These are phyloP conservation scores for Portunus trituberculatus DNA, from an alignment of 1,140 invertebrate species.

Conservation along the genomic window DNA sequence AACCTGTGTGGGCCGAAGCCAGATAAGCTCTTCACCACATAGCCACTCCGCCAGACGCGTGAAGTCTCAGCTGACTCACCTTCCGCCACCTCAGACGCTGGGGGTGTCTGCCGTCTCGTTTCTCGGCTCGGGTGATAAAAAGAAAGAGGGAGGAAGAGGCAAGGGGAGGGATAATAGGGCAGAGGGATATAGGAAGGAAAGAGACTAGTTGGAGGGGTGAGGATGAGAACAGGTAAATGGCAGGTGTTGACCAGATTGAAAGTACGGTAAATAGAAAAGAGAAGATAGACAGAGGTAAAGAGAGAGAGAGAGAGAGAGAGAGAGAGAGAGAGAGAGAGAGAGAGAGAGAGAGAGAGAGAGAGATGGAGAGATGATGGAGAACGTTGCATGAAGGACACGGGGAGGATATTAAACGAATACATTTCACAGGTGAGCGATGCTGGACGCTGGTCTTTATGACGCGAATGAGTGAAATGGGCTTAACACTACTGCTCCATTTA, in stretches of 20 bases:
- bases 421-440: constrained; percentile 11
- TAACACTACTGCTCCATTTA: constrained; percentile 22
- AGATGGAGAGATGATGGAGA: background rate
- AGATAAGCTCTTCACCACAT: background rate
- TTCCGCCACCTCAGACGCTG: background rate
- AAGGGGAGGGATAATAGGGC: background rate
- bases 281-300: background rate
- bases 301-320: constrained; percentile 12
- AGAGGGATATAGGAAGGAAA: constrained; percentile 1
- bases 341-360: background rate
- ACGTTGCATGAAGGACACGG: too few species aligned
- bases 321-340: background rate
- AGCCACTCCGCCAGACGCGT: background rate
- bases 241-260: background rate
- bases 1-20: background rate
- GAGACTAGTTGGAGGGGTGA: background rate
- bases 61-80: background rate
- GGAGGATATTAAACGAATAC: constrained; percentile 31
- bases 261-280: background rate
- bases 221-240: background rate
- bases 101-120: constrained; percentile 15
- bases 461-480: background rate
- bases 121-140: constrained; percentile 25
- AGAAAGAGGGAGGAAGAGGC: background rate
- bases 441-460: background rate